Percentiles rank a stretch among this genome's conserved stretches.
Conservation (phyloP, 2,888 invertebrate genomes). For the Acheta domesticus region DNA sequence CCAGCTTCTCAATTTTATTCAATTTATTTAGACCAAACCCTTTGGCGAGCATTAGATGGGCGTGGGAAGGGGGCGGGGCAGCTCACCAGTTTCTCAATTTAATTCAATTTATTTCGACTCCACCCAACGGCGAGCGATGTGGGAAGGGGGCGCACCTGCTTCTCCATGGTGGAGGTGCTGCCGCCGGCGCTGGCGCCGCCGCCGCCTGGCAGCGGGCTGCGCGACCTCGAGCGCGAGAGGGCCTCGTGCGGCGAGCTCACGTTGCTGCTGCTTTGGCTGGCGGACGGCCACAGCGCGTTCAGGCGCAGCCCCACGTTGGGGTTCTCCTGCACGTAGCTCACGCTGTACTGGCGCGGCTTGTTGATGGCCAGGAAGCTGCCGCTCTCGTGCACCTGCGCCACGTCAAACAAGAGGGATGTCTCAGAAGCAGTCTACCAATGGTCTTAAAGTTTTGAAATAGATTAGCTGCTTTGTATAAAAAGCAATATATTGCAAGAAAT, state of each 20-base stretch:
- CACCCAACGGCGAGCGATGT: no score
- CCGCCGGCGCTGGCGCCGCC: background rate
- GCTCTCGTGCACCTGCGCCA: slow-evolving; percentile 46
- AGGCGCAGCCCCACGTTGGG: slow-evolving; percentile 21
- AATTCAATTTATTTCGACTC: no score
- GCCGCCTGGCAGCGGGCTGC: slow-evolving; percentile 18
- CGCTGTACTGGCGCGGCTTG: slow-evolving; percentile 21
- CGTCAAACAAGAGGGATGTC: no score
- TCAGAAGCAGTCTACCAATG: no score
- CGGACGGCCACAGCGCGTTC: background rate
- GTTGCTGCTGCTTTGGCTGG: slow-evolving; percentile 21
- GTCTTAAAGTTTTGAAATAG: no score
- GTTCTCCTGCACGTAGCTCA: slow-evolving; percentile 18
- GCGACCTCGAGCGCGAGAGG: background rate
- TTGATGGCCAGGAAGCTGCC: slow-evolving; percentile 38
- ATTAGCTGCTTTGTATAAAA: no score
- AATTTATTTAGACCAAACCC: no score
- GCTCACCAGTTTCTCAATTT: background rate
- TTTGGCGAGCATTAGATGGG: rapidly evolving
- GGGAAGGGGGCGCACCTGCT: no score
- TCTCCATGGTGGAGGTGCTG: background rate
- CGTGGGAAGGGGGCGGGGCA: background rate
- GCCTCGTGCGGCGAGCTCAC: slow-evolving; percentile 4
- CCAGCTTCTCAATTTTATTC: background rate
- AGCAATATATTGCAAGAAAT: no score